A percentile compares a stretch with the other conserved stretches of the same genome.
Conservation (phyloP, 2,888 invertebrate species). For the Euspilapteryx auroguttella region DNA sequence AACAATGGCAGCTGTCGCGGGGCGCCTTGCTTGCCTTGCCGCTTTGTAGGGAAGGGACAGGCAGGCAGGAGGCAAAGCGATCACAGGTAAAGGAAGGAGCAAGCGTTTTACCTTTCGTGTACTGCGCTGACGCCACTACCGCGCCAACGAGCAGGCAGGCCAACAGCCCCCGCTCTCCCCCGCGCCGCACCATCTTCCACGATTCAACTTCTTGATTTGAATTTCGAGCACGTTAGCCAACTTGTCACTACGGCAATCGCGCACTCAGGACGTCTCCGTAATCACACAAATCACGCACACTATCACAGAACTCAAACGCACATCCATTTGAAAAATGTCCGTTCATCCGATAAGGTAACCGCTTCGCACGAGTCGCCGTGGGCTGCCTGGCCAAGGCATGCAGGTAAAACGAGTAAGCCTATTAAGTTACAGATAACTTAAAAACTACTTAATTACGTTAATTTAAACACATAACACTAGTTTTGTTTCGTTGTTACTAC, state of each 20-base stretch:
- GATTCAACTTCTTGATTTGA: conserved; percentile 27
- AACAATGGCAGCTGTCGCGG: too few relatives aligned
- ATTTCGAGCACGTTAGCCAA: conserved; percentile 42
- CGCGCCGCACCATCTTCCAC: conserved; percentile 34
- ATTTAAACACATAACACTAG: conserved; percentile 8
- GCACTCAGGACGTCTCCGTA: conserved; percentile 38
- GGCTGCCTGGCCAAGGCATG: conserved; percentile 52
- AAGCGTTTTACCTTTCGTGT: conserved; percentile 55
- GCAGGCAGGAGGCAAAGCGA: too few relatives aligned
- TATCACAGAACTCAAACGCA: conserved; percentile 50
- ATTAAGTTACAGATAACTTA: conserved; percentile 50
- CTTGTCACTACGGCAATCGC: conserved; percentile 38
- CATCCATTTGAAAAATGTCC: conserved; percentile 60
- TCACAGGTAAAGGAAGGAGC: conserved; percentile 21
- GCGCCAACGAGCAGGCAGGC: conserved; percentile 36
- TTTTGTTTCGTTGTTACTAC: conserved; percentile 27
- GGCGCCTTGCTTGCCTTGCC: too few relatives aligned
- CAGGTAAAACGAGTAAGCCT: conserved; percentile 55
- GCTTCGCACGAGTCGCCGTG: conserved; percentile 38
- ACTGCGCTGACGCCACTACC: conserved; percentile 43
- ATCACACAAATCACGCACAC: conserved; percentile 50
- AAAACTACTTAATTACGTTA: conserved; percentile 34
- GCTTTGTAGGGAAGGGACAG: too few relatives aligned
- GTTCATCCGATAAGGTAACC: conserved; percentile 55
- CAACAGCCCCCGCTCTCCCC: conserved; percentile 35